phyloP scores from a whole-genome alignment of 2,888 invertebrate species.

The Parasteatoda lunata region DNA sequence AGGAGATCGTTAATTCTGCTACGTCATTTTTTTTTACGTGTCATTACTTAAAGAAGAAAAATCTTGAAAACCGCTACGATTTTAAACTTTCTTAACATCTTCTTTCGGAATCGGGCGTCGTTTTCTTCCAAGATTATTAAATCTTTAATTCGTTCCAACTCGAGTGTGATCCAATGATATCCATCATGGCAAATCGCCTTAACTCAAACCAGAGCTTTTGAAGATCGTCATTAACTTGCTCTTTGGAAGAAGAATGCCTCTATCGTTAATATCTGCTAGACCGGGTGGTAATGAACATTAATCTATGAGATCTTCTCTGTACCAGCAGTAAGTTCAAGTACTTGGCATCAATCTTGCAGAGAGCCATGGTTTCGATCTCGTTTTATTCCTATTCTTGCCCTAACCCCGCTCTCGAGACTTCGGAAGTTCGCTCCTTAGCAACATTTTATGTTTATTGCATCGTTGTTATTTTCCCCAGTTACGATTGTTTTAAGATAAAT shows the following conservation, averaged over 20 bases:
- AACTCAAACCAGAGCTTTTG: conserved; percentile 17
- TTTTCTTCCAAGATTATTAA: background rate
- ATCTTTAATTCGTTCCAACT: background rate
- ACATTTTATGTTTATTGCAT: conserved; percentile 41
- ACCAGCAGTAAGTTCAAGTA: conserved; percentile 6
- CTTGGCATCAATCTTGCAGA: conserved; percentile 34
- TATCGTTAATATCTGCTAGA: conserved; percentile 52
- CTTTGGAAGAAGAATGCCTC: conserved; percentile 20
- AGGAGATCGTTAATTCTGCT: conserved; percentile 1
- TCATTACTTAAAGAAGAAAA: background rate
- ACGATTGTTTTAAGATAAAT: conserved; percentile 28
- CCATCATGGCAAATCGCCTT: conserved; percentile 40
- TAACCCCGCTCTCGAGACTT: background rate
- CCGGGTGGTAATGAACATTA: conserved; percentile 51
- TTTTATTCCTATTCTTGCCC: conserved; percentile 1
- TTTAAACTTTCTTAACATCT: background rate
- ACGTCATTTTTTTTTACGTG: background rate
- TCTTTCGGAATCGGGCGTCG: background rate
- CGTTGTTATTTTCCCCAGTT: conserved; percentile 29
- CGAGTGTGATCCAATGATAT: background rate
- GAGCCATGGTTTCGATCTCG: conserved; percentile 4
- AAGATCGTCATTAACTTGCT: conserved; percentile 26
- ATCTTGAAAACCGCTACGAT: background rate
- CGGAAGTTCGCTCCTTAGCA: conserved; percentile 10
- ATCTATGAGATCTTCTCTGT: conserved; percentile 36